Conservation (phyloP, 2,888 invertebrate genomes). For the Altica lythri region DNA sequence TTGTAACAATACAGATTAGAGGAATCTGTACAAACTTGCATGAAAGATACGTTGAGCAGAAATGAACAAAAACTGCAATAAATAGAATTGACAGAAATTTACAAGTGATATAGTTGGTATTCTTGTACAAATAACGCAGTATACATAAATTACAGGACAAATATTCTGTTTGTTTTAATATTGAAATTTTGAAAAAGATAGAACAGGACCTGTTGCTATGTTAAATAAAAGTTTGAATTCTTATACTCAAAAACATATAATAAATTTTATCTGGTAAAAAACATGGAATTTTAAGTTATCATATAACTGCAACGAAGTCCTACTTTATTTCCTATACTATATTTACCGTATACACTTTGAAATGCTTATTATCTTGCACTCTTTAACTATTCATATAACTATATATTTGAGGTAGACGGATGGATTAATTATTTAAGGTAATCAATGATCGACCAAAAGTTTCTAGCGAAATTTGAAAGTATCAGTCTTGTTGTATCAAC, state of each 20-base stretch:
- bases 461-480: constrained; percentile 8
- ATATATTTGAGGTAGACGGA: constrained; percentile 57
- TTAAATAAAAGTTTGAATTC: constrained; percentile 4
- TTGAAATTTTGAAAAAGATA: too few species aligned
- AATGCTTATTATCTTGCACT: constrained; percentile 57
- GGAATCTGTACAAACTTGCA: too few species aligned
- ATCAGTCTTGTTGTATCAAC: too few species aligned
- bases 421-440: constrained; percentile 49
- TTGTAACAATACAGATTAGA: too few species aligned
- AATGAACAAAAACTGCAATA: too few species aligned
- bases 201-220: constrained; percentile 14
- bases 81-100: too few species aligned
- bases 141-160: too few species aligned
- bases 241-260: constrained; percentile 50
- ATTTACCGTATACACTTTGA: constrained; percentile 56
- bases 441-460: constrained; percentile 1
- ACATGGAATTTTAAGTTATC: constrained; percentile 49
- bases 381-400: constrained; percentile 41
- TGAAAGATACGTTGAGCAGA: too few species aligned
- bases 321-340: constrained; percentile 40
- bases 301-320: constrained; percentile 52
- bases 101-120: too few species aligned
- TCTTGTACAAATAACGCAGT: too few species aligned
- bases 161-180: too few species aligned
- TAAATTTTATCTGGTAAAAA: too few species aligned